Percentiles rank a stretch among this genome's conserved stretches.
These are phyloP conservation scores for Ypsolopha sequella DNA, from an alignment of 2,888 invertebrate genomes.

Conservation along the genomic window DNA sequence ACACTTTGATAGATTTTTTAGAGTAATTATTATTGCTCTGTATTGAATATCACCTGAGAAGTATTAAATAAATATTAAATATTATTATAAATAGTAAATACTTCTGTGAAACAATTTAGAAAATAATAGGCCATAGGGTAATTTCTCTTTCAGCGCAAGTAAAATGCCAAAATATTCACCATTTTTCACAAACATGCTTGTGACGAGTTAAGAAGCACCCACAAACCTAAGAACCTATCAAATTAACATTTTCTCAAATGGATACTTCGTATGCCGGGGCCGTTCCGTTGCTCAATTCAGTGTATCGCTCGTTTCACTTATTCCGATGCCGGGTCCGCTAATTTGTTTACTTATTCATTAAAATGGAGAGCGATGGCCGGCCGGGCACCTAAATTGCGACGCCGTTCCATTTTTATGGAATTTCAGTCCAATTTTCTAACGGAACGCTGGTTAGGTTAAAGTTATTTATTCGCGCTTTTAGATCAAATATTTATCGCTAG, in stretches of 20 bases:
- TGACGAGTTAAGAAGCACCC: neutral
- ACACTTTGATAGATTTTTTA: no score
- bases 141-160: no score
- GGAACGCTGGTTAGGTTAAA: neutral
- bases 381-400: constrained; percentile 34
- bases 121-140: no score
- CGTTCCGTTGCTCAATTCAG: constrained; percentile 38
- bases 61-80: no score
- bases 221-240: constrained; percentile 18
- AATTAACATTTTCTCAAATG: constrained; percentile 42
- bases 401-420: constrained; percentile 53
- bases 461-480: neutral
- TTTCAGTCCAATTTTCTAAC: neutral
- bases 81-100: no score
- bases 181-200: neutral
- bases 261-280: constrained; percentile 50
- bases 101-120: no score
- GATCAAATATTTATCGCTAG: neutral
- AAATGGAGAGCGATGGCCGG: constrained; percentile 54
- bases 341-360: constrained; percentile 67
- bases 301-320: constrained; percentile 50
- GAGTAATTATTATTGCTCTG: no score
- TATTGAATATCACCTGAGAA: no score
- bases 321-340: constrained; percentile 60
- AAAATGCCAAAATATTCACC: no score